A percentile compares a stretch with the other conserved stretches of the same genome.
phyloP scores from a whole-genome alignment of 2,888 invertebrate genomes.

The Syritta pipiens region DNA sequence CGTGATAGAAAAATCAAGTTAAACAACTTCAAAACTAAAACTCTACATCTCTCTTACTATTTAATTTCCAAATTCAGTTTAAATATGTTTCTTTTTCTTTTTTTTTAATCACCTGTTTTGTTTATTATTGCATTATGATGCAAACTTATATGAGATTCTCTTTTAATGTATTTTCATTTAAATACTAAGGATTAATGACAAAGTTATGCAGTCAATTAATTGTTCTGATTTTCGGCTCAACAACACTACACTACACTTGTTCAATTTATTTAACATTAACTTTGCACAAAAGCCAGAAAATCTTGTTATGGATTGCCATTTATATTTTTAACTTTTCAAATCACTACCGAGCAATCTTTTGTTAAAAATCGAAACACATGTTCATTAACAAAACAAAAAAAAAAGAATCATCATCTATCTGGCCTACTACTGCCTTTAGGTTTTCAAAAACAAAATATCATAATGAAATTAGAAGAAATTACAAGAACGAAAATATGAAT shows the following conservation, averaged over 20 bases:
- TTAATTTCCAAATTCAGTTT: conserved; percentile 24
- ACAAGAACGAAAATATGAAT: background rate
- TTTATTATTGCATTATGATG: conserved; percentile 30
- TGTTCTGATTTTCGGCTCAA: background rate
- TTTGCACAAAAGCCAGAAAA: too few relatives aligned
- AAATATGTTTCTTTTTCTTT: conserved; percentile 20
- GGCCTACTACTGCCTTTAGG: conserved; percentile 40
- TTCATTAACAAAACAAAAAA: conserved; percentile 13
- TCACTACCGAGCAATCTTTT: too few relatives aligned
- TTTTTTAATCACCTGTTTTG: conserved; percentile 18
- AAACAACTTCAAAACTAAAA: conserved; percentile 11
- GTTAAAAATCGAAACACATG: conserved; percentile 20
- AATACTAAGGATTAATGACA: conserved; percentile 15
- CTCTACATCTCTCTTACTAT: conserved; percentile 46
- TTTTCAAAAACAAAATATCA: conserved; percentile 39
- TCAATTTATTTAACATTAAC: too few relatives aligned
- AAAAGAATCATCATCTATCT: conserved; percentile 1
- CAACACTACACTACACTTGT: conserved; percentile 3
- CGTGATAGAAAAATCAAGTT: conserved; percentile 49
- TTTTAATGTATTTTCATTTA: conserved; percentile 2
- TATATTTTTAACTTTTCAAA: too few relatives aligned
- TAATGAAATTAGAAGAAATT: background rate
- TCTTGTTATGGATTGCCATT: too few relatives aligned
- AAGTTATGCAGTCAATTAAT: conserved; percentile 14
- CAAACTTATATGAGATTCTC: conserved; percentile 8